Evolutionary conservation across 2,797 vertebrate genomes (phyloP), one percentile per base, ranked within the genome.

Genomic region (Leptodactylus fallax): DNA sequence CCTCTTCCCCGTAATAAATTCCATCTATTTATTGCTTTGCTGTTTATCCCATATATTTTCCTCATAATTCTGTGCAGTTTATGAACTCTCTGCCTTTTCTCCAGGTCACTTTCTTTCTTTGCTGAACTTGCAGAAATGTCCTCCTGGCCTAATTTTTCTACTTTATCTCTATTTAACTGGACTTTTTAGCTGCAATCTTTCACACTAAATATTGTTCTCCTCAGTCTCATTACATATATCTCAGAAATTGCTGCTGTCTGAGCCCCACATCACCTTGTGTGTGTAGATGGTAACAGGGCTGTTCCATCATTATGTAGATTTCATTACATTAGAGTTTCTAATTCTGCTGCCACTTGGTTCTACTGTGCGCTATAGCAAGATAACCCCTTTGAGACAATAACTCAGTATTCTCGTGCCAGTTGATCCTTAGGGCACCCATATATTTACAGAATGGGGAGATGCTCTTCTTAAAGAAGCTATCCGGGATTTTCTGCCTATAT

Each of bases 61-160:
- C 69, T 76, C 36, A 61, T 76, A 76, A 61, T 85, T 85, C 83
- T 49, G 14, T 47, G 55, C 83, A 77, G 53, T 77, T 60, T 85
- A 56, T 85, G 56, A 61, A n/a, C 83, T 76, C 55, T 3, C 14
- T 76, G 56, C 36, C 71, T 77, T 76, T 84, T 74, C 69, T 72
- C 36, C 82, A 77, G 83, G 55, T 85, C 71, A 85, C 83, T 63
- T 77, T 2, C n/a, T 85, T 25, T 63, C 56, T 61, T 14, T 85
- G 83, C 71, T 85, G 71, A 85, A 76, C 45, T 25, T 76, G 71
- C 83, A 85, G 58, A 85, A 76, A 63, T 77, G 45, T 85, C 71
- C 7, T 47, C n/a, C 47, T 51, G 36, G n/a, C 83, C 56, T 85
- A 76, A 76, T 85, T 76, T 61, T 49, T 77, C 71, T 77, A 19